A percentile compares a stretch with the other conserved stretches of the same genome.
Evolutionary conservation across 2,113 vertebrate genomes (phyloP).

Genomic region (Rattus rattus): DNA sequence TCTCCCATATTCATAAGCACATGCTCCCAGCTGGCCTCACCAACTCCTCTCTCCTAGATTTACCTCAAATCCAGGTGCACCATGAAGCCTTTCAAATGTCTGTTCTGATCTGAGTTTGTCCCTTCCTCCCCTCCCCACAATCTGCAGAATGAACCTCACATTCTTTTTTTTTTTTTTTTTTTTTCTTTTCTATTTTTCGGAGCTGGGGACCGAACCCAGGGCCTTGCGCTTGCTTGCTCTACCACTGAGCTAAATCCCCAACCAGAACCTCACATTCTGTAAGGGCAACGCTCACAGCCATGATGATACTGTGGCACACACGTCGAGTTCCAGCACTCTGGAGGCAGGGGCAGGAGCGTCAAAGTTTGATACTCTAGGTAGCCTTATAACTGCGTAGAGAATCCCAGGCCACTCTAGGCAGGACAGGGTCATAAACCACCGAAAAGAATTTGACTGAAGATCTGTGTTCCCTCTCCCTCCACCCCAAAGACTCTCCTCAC

Average conservation of each 20-base stretch:
- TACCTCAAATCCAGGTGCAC: neutral
- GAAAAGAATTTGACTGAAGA: neutral
- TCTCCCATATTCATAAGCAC: neutral
- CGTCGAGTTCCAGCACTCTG: neutral
- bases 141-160: neutral
- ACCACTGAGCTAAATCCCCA: no score
- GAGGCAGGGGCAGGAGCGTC: neutral
- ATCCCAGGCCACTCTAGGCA: neutral
- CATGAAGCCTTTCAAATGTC: neutral
- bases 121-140: neutral
- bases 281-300: neutral
- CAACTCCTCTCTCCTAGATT: neutral
- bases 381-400: neutral
- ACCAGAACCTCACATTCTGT: neutral
- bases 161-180: no score
- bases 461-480: neutral
- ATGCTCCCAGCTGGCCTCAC: neutral
- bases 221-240: no score
- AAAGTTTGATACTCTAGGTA: neutral
- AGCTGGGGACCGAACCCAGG: no score
- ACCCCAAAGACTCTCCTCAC: neutral
- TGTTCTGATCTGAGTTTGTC: neutral
- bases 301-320: neutral
- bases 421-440: no score
- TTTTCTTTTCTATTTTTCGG: no score